A percentile compares a stretch with the other conserved stretches of the same genome.
Conservation (phyloP, 1,140 invertebrate genomes). For the Dufourea novaeangliae region DNA sequence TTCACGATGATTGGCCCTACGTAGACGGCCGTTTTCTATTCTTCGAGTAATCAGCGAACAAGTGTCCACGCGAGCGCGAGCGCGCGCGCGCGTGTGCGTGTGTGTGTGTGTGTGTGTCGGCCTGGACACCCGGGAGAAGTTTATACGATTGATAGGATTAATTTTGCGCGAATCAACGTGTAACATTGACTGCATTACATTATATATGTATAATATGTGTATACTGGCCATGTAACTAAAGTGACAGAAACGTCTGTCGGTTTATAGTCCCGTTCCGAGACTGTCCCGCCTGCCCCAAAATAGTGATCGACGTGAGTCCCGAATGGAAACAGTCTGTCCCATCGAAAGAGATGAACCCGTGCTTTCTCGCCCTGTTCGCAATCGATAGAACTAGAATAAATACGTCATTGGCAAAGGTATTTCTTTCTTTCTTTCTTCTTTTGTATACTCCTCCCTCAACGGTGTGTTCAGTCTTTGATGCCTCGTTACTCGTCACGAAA, state of each 20-base stretch:
- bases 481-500: constrained; percentile 15
- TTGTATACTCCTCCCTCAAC: constrained; percentile 35
- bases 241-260: constrained; percentile 17
- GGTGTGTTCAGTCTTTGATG: constrained; percentile 53
- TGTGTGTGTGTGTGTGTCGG: no score
- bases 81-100: no score
- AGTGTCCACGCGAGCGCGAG: no score
- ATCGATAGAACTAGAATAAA: constrained; percentile 33
- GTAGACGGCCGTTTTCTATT: neutral
- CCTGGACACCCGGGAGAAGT: neutral
- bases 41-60: neutral
- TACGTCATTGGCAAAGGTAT: constrained; percentile 46
- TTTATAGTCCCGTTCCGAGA: constrained; percentile 30
- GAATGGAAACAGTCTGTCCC: neutral
- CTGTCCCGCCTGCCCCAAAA: neutral
- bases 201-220: no score
- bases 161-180: constrained; percentile 20
- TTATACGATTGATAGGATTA: neutral
- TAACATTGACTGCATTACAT: constrained; percentile 8
- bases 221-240: constrained; percentile 44
- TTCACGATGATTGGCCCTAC: neutral
- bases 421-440: neutral
- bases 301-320: neutral
- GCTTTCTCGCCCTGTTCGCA: no score
- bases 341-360: neutral